Evolutionary conservation across 2,888 invertebrate species (phyloP), one percentile per base, ranked within the genome.

Genomic region (Odontocerum albicorne): DNA sequence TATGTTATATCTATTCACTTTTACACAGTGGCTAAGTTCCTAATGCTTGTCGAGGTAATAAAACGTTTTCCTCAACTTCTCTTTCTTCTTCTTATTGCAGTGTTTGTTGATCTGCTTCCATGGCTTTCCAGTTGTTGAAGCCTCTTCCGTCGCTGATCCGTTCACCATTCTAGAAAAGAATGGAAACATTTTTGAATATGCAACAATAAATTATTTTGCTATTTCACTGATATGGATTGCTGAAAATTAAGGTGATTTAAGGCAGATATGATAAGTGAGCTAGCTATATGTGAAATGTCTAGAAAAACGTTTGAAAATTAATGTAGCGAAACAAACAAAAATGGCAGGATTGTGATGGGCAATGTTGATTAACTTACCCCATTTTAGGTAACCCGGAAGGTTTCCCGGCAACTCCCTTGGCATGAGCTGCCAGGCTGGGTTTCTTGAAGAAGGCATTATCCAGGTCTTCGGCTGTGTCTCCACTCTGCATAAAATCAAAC

Each of bases 41-140:
- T 67, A 89, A 70, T 90, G 89, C 70, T 89, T 82, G 72, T 96
- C 96, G 49, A 94, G 80, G 74, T 95, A 86, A 33, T 84, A 80
- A 72, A 92, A 95, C 27, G 92, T 83, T 67, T 90, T 80, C 65
- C 96, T 80, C n/a, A 93, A 72, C 70, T 98, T 98, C 70, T 96
- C 95, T 56, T 88, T 87, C 69, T 94, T 96, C 63, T 92, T 92
- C 67, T 88, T 88, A 69, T 96, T 96, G 22, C 85, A 84, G 69
- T 93, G 92, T 70, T 87, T 90, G 70, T 92, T 92, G 68, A 86
- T 82, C 59, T 83, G 82, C 69, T 93, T 93, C 85, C 88, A 90
- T 1, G 87, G 87, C 66, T 90, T 86, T 17, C 74, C 77, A 3
- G 69, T 60, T 15, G 62, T 43, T 21, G 52, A 47, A 40, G 31